Evolutionary conservation across 1,140 invertebrate species (phyloP).

Genomic region (Calycopis cecrops): DNA sequence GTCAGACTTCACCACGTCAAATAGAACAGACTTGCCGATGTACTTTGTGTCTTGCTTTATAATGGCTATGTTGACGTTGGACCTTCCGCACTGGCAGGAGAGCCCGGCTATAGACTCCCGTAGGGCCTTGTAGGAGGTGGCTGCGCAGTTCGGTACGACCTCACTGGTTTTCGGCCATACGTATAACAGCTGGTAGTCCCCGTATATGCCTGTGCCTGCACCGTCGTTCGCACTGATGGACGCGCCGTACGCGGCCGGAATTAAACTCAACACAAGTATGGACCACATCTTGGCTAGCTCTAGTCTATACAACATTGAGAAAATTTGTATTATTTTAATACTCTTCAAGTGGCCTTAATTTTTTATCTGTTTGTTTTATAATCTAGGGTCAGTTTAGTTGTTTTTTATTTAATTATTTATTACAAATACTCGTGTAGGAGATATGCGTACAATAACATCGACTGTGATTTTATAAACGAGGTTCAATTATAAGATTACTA

Average conservation of each 20-base stretch:
- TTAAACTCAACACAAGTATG: not conserved
- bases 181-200: not conserved
- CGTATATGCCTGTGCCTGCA: not conserved
- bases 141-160: not conserved
- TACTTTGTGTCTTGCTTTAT: not conserved
- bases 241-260: not conserved
- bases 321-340: not conserved
- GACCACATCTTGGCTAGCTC: not conserved
- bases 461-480: too few relatives aligned
- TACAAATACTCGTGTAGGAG: too few relatives aligned
- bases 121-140: not conserved
- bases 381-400: too few relatives aligned
- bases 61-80: not conserved
- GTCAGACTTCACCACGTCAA: not conserved
- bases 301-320: not conserved
- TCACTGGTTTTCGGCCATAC: not conserved
- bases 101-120: not conserved
- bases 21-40: not conserved
- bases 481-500: too few relatives aligned
- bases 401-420: too few relatives aligned
- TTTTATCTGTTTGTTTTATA: too few relatives aligned
- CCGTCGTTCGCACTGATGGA: not conserved
- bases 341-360: not conserved
- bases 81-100: not conserved
- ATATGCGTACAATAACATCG: too few relatives aligned